Conservation (phyloP, 2,797 vertebrate genomes). For the Erethizon dorsatum region DNA sequence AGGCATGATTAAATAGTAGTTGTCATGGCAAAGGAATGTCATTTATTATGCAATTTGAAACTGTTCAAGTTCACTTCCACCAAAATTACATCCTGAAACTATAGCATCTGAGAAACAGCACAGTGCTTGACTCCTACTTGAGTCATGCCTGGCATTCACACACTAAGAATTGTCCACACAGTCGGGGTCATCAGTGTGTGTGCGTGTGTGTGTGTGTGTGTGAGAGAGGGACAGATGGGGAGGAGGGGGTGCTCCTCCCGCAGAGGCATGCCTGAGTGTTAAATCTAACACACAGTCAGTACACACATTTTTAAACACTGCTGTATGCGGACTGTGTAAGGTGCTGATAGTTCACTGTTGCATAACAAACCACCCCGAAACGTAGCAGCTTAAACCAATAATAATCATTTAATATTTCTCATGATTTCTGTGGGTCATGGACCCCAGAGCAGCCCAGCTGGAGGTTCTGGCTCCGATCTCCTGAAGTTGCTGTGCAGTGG, state of each 20-base stretch:
- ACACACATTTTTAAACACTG: background rate
- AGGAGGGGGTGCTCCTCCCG: background rate
- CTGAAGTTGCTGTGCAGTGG: background rate
- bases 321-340: background rate
- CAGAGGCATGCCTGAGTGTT: background rate
- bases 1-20: slow-evolving; percentile 69
- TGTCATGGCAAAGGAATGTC: slow-evolving; percentile 72
- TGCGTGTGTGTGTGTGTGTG: background rate
- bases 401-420: background rate
- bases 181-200: background rate
- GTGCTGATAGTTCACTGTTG: background rate
- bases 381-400: background rate
- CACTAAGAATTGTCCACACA: slow-evolving; percentile 16
- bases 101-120: slow-evolving; percentile 30
- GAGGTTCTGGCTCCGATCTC: background rate
- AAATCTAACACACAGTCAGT: background rate
- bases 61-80: slow-evolving; percentile 44
- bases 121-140: background rate
- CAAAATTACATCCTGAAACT: slow-evolving; percentile 58
- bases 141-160: background rate
- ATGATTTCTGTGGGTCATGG: background rate
- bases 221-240: background rate
- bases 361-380: background rate
- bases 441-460: background rate
- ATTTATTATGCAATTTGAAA: slow-evolving; percentile 71